Conservation (phyloP, 2,797 vertebrate species). For the Poliocrania exsul region DNA sequence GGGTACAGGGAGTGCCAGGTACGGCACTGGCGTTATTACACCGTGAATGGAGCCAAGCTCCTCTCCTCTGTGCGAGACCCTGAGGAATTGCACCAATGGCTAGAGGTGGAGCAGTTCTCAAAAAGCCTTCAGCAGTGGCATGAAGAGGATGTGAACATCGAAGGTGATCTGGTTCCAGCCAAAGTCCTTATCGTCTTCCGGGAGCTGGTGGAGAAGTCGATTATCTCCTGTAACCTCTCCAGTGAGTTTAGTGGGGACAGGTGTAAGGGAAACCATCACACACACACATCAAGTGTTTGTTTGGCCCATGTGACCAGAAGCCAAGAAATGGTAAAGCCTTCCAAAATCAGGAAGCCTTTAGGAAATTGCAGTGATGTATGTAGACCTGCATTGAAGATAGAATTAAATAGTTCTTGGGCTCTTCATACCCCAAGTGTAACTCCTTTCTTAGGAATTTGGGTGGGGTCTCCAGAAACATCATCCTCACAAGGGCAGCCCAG, state of each 20-base stretch:
- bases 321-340: not conserved
- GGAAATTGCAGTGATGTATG: not conserved
- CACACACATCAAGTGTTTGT: not conserved
- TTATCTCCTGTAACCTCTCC: constrained; percentile 77
- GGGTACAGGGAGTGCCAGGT: constrained; percentile 78
- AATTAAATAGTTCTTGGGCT: not conserved
- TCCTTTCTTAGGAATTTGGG: not conserved
- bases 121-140: constrained; percentile 84
- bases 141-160: constrained; percentile 75
- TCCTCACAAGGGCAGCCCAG: not conserved
- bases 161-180: constrained; percentile 84
- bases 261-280: not conserved
- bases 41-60: constrained; percentile 76
- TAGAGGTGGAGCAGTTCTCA: constrained; percentile 82
- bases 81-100: constrained; percentile 85
- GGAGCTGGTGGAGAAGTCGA: constrained; percentile 79
- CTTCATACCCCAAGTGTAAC: not conserved
- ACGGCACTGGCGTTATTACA: constrained; percentile 81
- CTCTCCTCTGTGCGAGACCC: constrained; percentile 81
- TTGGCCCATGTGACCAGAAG: not conserved
- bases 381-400: not conserved
- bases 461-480: not conserved
- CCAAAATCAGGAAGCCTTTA: not conserved
- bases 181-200: constrained; percentile 82
- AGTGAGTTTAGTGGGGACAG: constrained; percentile 69